Base-by-base conservation (phyloP, 2,797 vertebrate species). In the Cossypha niveicapilla region DNA sequence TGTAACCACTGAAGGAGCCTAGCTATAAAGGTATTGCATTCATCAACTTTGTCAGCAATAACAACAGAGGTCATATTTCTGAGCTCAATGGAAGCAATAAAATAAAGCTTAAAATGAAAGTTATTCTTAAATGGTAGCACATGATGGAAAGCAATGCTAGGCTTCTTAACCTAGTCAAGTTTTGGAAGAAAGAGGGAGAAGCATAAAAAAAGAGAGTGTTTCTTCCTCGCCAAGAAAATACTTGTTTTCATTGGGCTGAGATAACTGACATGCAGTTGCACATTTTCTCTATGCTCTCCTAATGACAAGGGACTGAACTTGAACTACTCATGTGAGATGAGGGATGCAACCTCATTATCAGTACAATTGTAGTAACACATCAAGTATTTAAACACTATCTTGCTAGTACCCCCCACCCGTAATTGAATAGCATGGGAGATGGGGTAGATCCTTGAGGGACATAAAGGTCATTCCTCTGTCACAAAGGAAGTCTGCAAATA, bases 121-220 rank as follows among this genome's bases (percentile, higher is more conserved):
- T 37, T 74, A 44, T 48, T 74, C n/a, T 67, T 62, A 60, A 88
- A 68, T 30, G 11, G 34, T 48, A 83, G 48, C 7, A 21, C 11
- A 24, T 12, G 57, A 62, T 3, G 1, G 41, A 71, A 88, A 77
- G 32, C 30, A 45, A 61, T 22, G 11, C 17, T 9, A 71, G 32
- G 21, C 13, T 79, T 60, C 76, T 88, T 77, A 83, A 80, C 14
- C 41, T 65, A 42, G 30, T 92, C 42, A 50, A 16, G 32, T 73
- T 89, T 71, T 77, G 28, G 21, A 54, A 86, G 8, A 62, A 66
- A 70, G 25, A 89, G 6, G 13, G 5, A 86, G n/a, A 41, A 81
- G 27, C 14, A 75, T 21, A 6, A 13, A 71, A 53, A 3, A 19
- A 2, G 3, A 2, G 5, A 32, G 32, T 0, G 0, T 24, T 42